These are phyloP conservation scores for Petrolisthes cinctipes DNA, from an alignment of 2,888 invertebrate genomes.

Conservation along the genomic window DNA sequence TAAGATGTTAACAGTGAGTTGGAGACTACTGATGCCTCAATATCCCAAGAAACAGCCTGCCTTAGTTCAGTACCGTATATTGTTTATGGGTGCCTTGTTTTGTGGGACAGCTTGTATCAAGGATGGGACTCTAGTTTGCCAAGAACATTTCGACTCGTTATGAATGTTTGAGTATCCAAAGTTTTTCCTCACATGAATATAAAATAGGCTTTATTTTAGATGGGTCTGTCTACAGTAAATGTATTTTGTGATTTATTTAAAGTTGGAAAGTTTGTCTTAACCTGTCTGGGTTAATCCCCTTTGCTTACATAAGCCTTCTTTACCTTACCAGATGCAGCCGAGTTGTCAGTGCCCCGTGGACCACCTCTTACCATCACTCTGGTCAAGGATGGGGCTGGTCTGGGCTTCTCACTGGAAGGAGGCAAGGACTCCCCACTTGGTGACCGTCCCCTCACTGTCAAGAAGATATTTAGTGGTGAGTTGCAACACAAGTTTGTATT, in stretches of 20 bases:
- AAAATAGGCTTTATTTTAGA: too few species aligned
- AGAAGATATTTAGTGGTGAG: constrained; percentile 93
- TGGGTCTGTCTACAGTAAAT: too few species aligned
- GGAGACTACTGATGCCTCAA: not conserved
- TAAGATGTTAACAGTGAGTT: not conserved
- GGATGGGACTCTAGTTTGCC: too few species aligned
- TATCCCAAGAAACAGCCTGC: not conserved
- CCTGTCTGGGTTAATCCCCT: too few species aligned
- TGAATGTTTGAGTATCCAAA: too few species aligned
- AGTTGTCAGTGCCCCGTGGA: constrained; percentile 71
- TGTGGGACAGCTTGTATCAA: too few species aligned
- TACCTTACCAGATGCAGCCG: constrained; percentile 53
- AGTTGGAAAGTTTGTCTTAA: too few species aligned
- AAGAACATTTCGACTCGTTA: too few species aligned
- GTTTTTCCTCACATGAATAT: too few species aligned
- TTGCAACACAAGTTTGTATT: not conserved
- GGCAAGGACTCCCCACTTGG: constrained; percentile 92
- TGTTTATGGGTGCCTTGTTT: not conserved
- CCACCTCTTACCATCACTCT: constrained; percentile 74
- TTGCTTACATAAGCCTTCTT: not conserved
- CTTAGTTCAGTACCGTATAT: not conserved
- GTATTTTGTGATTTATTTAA: too few species aligned
- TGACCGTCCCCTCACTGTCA: constrained; percentile 88
- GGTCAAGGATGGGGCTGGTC: constrained; percentile 84
- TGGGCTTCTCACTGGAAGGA: constrained; percentile 94